phyloP scores from a whole-genome alignment of 2,888 invertebrate species.

The Lissocephala sabroskyi region DNA sequence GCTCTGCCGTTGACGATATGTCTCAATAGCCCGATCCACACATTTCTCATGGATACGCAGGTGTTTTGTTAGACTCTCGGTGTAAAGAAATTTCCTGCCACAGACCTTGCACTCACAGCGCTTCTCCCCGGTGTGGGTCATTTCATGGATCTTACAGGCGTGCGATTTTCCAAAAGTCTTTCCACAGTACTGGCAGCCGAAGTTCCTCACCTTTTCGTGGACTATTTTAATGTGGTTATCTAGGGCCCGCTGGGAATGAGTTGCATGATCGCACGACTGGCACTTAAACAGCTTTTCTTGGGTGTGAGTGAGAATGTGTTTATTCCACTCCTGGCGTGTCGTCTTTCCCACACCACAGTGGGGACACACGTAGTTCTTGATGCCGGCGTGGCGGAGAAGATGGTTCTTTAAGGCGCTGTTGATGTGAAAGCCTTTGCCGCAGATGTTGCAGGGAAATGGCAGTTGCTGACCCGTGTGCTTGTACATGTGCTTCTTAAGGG shows the following conservation, averaged over 20 bases:
- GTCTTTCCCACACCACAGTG: constrained; percentile 70
- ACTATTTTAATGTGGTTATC: constrained; percentile 67
- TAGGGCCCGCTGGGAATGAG: constrained; percentile 67
- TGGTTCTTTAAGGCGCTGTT: constrained; percentile 69
- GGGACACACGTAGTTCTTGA: constrained; percentile 69
- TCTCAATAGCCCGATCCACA: constrained; percentile 62
- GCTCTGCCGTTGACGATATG: constrained; percentile 60
- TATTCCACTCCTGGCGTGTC: constrained; percentile 68
- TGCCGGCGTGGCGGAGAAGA: constrained; percentile 68
- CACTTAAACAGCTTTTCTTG: constrained; percentile 69
- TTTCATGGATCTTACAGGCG: constrained; percentile 68
- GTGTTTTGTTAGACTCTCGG: constrained; percentile 66
- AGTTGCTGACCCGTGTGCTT: constrained; percentile 67
- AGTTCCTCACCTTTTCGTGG: constrained; percentile 63
- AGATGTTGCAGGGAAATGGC: constrained; percentile 68
- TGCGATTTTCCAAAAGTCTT: constrained; percentile 68
- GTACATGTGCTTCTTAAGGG: constrained; percentile 68
- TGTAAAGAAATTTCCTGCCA: constrained; percentile 64
- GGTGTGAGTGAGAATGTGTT: constrained; percentile 67
- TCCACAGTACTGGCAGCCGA: constrained; percentile 66
- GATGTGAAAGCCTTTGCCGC: constrained; percentile 68
- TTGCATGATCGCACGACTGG: constrained; percentile 62
- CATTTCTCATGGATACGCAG: constrained; percentile 67
- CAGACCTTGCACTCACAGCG: constrained; percentile 67
- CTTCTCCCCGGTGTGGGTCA: constrained; percentile 68